Base-by-base conservation (phyloP, 2,888 invertebrate species). In the Patella caerulea region DNA sequence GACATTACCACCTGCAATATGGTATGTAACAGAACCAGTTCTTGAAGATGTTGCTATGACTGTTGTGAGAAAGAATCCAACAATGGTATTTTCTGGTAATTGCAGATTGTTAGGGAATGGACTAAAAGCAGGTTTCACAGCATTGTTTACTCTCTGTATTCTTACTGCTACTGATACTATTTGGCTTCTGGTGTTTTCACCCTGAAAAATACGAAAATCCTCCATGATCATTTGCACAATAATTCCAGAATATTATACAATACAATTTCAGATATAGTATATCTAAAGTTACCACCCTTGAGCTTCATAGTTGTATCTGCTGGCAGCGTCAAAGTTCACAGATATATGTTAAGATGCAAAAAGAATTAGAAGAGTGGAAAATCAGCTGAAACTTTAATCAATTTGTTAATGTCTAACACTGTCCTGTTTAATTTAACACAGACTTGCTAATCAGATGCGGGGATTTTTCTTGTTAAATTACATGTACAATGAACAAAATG, bases 1-100 rank as follows among this genome's bases (percentile, higher is more conserved):
- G 3, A 96, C 94, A 90, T 98, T 98, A 5, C 98, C 98, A n/a
- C 98, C 98, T 14, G 97, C 97, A 81, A 98, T 96, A 53, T 95
- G 94, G 89, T 96, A 98, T 80, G 79, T 81, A 19, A 90, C 75
- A 17, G 73, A 73, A 53, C 82, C 81, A 72, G 78, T 82, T 0
- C 82, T 94, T 93, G 78, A 97, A 0, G 96, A 96, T 5, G 94
- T 94, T 0, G 97, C 97, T 76, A 94, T 94, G 11, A 98, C 95
- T 0, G 96, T 97, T 78, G 94, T 94, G 14, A 98, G 95, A 9
- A 95, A 92, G 14, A 79, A 74, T 69, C 88, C 85, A n/a, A 84
- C 73, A 3, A 79, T 75, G 11, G 84, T 77, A 72, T 85, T 85
- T 78, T 91, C 90, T 11, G 75, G 94, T 88, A 97, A 96, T 1